Conservation (phyloP, 30 jellyfish, hydroid and myxozoan genomes). For the Pelagia noctiluca region DNA sequence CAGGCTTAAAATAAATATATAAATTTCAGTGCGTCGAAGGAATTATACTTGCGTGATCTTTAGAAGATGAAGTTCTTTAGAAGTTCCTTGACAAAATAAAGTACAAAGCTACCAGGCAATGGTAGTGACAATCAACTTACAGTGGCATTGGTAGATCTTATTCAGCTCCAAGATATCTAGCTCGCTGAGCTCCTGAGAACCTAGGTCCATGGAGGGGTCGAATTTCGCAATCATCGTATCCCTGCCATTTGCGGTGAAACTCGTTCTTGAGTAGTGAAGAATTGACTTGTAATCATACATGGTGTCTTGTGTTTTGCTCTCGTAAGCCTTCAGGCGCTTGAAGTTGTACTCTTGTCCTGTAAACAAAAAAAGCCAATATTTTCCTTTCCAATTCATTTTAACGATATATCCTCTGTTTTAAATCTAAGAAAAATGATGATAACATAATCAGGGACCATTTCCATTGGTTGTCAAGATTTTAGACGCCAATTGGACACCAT, state of each 20-base stretch:
- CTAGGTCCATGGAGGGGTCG: constrained; percentile 74
- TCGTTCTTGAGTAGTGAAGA: constrained; percentile 79
- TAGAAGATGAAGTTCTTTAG: too few species aligned
- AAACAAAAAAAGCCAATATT: not conserved
- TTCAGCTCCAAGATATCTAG: constrained; percentile 77
- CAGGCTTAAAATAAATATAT: not conserved
- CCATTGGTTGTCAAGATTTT: too few species aligned
- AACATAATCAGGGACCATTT: too few species aligned
- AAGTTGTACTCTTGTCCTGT: constrained; percentile 61
- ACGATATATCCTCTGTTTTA: too few species aligned
- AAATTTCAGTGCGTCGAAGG: not conserved
- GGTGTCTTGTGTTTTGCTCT: constrained; percentile 60
- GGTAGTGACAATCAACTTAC: constrained; percentile 47
- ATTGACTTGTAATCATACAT: constrained; percentile 78
- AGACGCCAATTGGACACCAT: too few species aligned
- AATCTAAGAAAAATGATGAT: too few species aligned
- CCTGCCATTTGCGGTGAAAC: constrained; percentile 64
- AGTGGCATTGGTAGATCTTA: constrained; percentile 77
- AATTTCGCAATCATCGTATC: constrained; percentile 72
- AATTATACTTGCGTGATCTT: too few species aligned
- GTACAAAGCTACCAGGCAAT: not conserved
- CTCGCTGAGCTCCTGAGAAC: constrained; percentile 61
- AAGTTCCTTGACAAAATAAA: not conserved
- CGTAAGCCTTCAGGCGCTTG: constrained; percentile 30
- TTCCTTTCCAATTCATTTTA: too few species aligned